A percentile compares a stretch with the other conserved stretches of the same genome.
phyloP scores from a whole-genome alignment of 2,797 vertebrate genomes.

The Poecilia wingei region DNA sequence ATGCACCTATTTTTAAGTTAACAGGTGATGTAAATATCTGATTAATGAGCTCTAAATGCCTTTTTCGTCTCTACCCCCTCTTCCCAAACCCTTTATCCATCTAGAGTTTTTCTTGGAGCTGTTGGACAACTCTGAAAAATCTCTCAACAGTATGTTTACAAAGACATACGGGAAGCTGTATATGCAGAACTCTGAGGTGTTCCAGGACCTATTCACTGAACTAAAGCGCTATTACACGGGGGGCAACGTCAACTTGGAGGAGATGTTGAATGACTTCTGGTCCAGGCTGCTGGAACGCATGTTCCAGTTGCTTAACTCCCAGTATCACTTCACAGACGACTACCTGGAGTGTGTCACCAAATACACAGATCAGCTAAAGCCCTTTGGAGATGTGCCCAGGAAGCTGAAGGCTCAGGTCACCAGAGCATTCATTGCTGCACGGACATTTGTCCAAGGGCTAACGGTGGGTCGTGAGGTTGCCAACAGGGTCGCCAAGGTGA shows the following conservation, averaged over 20 bases:
- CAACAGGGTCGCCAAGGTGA: slow-evolving; percentile 96
- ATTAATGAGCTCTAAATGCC: slow-evolving; percentile 39
- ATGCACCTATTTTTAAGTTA: slow-evolving; percentile 2
- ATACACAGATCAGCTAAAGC: slow-evolving; percentile 94
- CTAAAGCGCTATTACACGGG: slow-evolving; percentile 95
- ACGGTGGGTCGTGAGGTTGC: slow-evolving; percentile 96
- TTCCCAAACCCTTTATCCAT: slow-evolving; percentile 41
- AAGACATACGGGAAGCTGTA: slow-evolving; percentile 92
- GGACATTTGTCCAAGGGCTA: slow-evolving; percentile 96
- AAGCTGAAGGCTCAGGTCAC: slow-evolving; percentile 96
- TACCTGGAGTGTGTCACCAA: slow-evolving; percentile 97
- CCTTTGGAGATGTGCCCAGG: slow-evolving; percentile 93
- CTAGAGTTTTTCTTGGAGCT: slow-evolving; percentile 97
- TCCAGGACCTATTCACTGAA: slow-evolving; percentile 95
- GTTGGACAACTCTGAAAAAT: slow-evolving; percentile 93
- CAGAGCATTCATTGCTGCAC: slow-evolving; percentile 92
- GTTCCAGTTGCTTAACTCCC: slow-evolving; percentile 96
- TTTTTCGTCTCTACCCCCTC: slow-evolving; percentile 16
- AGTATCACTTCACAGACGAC: slow-evolving; percentile 94
- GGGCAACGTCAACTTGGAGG: slow-evolving; percentile 94
- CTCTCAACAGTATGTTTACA: slow-evolving; percentile 92
- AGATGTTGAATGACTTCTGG: slow-evolving; percentile 99
- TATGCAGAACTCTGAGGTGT: slow-evolving; percentile 95
- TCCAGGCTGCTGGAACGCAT: slow-evolving; percentile 92
- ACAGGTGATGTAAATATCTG: slow-evolving; percentile 21